Evolutionary conservation across 2,113 vertebrate species (phyloP).

Genomic region (Bubo blakistoni): DNA sequence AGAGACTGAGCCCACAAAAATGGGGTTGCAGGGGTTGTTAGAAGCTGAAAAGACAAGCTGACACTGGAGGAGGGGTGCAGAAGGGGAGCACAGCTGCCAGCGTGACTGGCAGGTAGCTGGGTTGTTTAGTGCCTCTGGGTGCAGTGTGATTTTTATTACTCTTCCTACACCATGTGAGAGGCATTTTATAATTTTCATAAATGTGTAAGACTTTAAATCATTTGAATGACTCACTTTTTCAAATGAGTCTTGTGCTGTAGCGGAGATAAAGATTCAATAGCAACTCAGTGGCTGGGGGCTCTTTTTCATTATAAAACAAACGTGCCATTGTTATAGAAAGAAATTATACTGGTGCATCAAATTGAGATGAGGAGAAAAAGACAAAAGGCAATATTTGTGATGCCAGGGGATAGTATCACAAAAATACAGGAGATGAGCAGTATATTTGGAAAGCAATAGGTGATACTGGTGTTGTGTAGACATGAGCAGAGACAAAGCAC

Average conservation of each 20-base stretch:
- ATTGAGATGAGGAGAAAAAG: neutral
- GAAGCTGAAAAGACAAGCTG: neutral
- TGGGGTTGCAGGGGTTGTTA: neutral
- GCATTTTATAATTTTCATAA: neutral
- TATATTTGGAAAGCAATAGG: neutral
- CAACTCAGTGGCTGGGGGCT: neutral
- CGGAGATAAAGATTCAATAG: neutral
- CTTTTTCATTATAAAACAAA: neutral
- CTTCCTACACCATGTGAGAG: neutral
- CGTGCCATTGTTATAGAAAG: neutral
- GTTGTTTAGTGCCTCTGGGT: neutral
- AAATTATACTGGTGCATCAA: neutral
- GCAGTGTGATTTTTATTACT: neutral
- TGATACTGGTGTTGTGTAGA: neutral
- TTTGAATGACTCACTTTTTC: conserved; percentile 31
- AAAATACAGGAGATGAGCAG: neutral
- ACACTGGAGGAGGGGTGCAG: accelerated
- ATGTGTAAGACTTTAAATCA: neutral
- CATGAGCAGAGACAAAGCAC: neutral
- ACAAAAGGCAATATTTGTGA: neutral
- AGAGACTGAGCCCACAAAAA: neutral
- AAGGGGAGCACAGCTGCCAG: neutral
- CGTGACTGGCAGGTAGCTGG: neutral
- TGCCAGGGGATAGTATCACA: neutral
- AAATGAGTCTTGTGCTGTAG: neutral